These are phyloP conservation scores for Oscarella lobularis DNA, from an alignment of 37 sponge, comb jelly and placozoan species.

Conservation along the genomic window DNA sequence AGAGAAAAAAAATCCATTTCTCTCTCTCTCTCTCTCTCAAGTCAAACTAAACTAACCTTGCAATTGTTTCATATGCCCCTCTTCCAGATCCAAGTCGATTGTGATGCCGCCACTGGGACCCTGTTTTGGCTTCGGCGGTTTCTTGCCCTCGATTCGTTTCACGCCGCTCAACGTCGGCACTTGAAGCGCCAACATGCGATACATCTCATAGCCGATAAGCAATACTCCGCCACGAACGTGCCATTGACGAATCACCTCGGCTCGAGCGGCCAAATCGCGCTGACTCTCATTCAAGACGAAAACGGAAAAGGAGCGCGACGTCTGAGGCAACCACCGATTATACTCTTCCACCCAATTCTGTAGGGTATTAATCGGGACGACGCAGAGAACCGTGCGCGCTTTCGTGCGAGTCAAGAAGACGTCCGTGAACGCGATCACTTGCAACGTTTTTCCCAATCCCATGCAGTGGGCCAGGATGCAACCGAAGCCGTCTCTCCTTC, in stretches of 20 bases:
- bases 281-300: slow-evolving; percentile 49
- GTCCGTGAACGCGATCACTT: slow-evolving; percentile 85
- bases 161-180: slow-evolving; percentile 66
- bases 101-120: slow-evolving; percentile 1
- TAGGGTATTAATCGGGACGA: slow-evolving; percentile 92
- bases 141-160: slow-evolving; percentile 71
- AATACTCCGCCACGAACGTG: slow-evolving; percentile 69
- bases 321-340: slow-evolving; percentile 76
- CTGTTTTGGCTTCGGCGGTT: slow-evolving; percentile 5
- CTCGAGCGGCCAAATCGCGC: slow-evolving; percentile 51
- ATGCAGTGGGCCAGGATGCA: slow-evolving; percentile 97
- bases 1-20: background rate
- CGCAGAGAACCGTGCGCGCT: slow-evolving; percentile 57
- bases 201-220: slow-evolving; percentile 94
- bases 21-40: background rate
- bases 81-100: slow-evolving; percentile 69
- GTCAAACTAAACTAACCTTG: background rate
- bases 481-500: slow-evolving; percentile 59
- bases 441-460: slow-evolving; percentile 98
- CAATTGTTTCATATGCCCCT: slow-evolving; percentile 60
- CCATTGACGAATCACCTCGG: slow-evolving; percentile 56
- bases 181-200: slow-evolving; percentile 55
- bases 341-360: slow-evolving; percentile 92
- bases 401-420: slow-evolving; percentile 65
- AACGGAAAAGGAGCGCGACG: slow-evolving; percentile 31